phyloP scores from a whole-genome alignment of 2,113 vertebrate species.

The Ptyas mucosa region DNA sequence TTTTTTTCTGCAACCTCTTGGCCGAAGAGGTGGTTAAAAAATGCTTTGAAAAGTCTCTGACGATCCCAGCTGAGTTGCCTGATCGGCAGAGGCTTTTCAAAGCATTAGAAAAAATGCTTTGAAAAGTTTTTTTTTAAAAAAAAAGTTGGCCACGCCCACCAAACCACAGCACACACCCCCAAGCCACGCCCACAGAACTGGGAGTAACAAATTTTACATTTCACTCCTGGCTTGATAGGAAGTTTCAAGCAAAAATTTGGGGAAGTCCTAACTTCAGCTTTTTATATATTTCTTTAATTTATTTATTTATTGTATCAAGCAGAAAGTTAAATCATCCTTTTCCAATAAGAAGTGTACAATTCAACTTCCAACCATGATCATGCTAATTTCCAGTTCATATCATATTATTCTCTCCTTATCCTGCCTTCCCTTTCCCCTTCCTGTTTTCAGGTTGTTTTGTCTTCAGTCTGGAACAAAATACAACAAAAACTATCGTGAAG shows the following conservation, averaged over 20 bases:
- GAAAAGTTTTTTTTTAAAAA: no score
- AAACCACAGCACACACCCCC: no score
- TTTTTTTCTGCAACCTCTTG: no score
- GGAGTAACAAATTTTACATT: no score
- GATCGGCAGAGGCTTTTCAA: no score
- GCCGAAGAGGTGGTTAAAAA: no score
- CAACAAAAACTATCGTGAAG: neutral
- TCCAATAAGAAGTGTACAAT: neutral
- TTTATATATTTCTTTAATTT: neutral
- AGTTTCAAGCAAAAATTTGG: neutral
- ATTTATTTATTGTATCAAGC: neutral
- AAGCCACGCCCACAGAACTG: no score
- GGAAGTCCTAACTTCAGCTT: neutral
- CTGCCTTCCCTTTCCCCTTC: neutral
- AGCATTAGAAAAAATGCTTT: no score
- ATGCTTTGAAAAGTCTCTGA: no score
- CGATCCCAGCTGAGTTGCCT: no score
- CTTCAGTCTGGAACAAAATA: neutral
- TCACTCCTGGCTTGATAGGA: neutral
- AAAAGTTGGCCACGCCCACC: no score
- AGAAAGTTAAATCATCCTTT: neutral
- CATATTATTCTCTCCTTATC: neutral
- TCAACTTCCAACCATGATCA: neutral
- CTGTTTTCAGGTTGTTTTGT: neutral
- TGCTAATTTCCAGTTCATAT: neutral